Conservation (phyloP, 2,113 vertebrate genomes). For the Mirza zaza region DNA sequence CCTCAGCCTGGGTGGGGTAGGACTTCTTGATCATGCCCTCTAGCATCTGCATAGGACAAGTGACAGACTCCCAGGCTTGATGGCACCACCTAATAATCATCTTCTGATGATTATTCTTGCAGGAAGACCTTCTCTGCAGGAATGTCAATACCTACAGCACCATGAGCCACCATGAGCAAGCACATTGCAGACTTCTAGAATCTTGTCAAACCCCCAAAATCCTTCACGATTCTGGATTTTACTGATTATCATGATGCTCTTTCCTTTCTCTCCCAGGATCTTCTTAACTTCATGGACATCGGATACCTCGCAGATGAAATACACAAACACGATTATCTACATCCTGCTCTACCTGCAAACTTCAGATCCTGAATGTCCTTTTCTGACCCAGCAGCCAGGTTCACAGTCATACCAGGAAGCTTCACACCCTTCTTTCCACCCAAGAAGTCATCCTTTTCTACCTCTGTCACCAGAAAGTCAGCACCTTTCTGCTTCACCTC, state of each 20-base stretch:
- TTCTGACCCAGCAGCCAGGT: conserved; percentile 92
- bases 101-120: conserved; percentile 88
- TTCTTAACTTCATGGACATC: conserved; percentile 94
- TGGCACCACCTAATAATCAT: conserved; percentile 98
- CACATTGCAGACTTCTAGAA: conserved; percentile 95
- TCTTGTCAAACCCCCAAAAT: conserved; percentile 73
- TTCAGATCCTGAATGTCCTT: conserved; percentile 95
- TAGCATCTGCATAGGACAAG: conserved; percentile 92
- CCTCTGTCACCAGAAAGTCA: conserved; percentile 86
- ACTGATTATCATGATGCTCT: conserved; percentile 86
- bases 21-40: background rate
- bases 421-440: conserved; percentile 88
- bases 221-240: background rate
- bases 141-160: conserved; percentile 96
- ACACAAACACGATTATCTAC: conserved; percentile 98
- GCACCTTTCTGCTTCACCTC: conserved; percentile 79
- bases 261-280: conserved; percentile 94
- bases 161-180: conserved; percentile 97
- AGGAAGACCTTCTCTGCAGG: conserved; percentile 94
- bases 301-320: conserved; percentile 95
- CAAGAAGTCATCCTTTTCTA: conserved; percentile 92
- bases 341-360: conserved; percentile 94
- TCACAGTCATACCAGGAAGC: conserved; percentile 92
- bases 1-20: background rate
- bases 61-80: conserved; percentile 93